A percentile compares a stretch with the other conserved stretches of the same genome.
These are phyloP conservation scores for Styela plicata DNA, from an alignment of 23 tunicate genomes.

Conservation along the genomic window DNA sequence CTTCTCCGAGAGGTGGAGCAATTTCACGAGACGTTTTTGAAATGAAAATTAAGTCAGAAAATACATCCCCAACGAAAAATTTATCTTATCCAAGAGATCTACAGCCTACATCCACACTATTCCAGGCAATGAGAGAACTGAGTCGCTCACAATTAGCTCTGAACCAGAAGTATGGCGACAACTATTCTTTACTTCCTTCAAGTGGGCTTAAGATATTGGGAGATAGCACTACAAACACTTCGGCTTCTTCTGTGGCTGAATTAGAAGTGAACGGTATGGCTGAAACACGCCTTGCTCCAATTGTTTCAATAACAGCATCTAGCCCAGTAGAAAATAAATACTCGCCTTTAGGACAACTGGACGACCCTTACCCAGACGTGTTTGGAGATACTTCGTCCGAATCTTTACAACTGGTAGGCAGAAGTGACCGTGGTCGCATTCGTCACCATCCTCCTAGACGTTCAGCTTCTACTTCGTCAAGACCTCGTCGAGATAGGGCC, in stretches of 20 bases:
- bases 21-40: background rate
- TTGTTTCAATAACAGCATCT: background rate
- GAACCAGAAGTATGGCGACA: background rate
- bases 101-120: background rate
- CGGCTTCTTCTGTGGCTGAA: conserved; percentile 2
- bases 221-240: background rate
- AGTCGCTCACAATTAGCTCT: background rate
- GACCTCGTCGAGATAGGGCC: background rate
- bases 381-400: conserved; percentile 36
- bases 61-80: background rate
- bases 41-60: background rate
- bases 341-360: background rate
- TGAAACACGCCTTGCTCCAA: background rate
- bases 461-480: background rate
- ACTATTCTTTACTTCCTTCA: background rate
- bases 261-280: background rate
- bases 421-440: conserved; percentile 34
- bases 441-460: background rate
- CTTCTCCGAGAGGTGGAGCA: background rate
- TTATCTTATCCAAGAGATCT: conserved; percentile 1
- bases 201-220: background rate
- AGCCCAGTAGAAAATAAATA: conserved; percentile 25
- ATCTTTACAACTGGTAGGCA: conserved; percentile 22
- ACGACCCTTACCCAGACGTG: conserved; percentile 11
- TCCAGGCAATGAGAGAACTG: conserved; percentile 10